Base-by-base conservation (phyloP, 2,888 invertebrate genomes). In the Phyllotreta cruciferae region DNA sequence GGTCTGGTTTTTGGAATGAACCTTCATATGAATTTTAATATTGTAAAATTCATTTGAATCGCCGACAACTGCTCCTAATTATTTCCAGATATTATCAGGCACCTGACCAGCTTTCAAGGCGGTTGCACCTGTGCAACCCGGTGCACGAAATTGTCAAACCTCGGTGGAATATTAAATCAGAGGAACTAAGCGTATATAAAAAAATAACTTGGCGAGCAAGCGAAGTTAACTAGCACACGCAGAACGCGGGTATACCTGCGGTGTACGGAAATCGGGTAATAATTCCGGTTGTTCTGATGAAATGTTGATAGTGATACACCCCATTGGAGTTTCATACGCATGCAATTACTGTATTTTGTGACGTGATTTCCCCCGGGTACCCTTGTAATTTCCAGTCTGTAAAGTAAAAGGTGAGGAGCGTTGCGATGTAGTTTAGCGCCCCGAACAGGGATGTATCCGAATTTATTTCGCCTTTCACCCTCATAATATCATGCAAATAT, bases 321-420 rank as follows among this genome's bases (percentile, higher is more conserved):
- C 56, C 37, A 52, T 62, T 44, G 62, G 35, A 47, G 44, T 44
- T 42, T 14, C 62, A 42, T 56, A 62, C 62, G 52, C 62, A 42
- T 62, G 56, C 62, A 62, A 62, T 62, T 62, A 53, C 60, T 55
- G 70, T 71, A 74, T 71, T 73, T 73, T 74, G 73, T 71, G 73
- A 73, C 69, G 72, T 74, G 73, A 74, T 74, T 74, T 74, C 74
- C 74, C 74, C 56, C 34, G 74, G 68, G 74, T 13, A 35, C 44
- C 55, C 54, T 68, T 69, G 69, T 70, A 73, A 66, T 66, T 63
- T 66, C 56, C 55, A 60, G 52, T 54, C 24, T 49, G 55, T 50
- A 63, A 63, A 66, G 61, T 58, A 49, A 57, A 66, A 64, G 66
- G 52, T 66, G 57, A 54, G 56, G 56, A 41, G 38, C 37, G 55